These are phyloP conservation scores for Diarsia brunnea DNA, from an alignment of 2,888 invertebrate genomes.

Conservation along the genomic window DNA sequence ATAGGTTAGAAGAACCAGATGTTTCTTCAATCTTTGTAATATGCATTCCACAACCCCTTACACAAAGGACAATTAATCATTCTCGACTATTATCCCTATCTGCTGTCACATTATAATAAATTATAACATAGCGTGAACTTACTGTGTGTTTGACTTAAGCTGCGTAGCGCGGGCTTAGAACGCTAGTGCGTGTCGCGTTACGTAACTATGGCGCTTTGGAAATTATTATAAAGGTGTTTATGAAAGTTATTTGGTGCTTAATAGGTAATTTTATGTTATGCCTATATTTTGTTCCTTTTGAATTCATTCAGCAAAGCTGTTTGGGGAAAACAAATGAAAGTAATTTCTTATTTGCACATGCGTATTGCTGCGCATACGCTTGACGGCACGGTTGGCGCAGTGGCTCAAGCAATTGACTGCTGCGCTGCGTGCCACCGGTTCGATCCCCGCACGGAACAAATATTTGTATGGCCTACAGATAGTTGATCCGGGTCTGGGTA, in stretches of 20 bases:
- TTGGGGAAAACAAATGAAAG: too few relatives aligned
- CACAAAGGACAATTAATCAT: background rate
- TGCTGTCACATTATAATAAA: conserved; percentile 10
- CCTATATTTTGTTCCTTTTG: background rate
- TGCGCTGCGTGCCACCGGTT: too few relatives aligned
- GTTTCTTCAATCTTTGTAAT: too few relatives aligned
- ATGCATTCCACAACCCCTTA: background rate
- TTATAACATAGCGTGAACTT: conserved; percentile 14
- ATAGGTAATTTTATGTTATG: background rate
- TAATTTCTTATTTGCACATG: too few relatives aligned
- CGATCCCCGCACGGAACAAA: too few relatives aligned
- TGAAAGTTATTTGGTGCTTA: background rate
- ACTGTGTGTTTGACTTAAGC: background rate
- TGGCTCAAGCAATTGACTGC: too few relatives aligned
- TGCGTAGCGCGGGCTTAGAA: background rate
- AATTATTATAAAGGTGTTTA: background rate
- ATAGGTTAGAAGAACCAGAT: too few relatives aligned
- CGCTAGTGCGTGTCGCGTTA: conserved; percentile 1
- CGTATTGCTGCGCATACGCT: too few relatives aligned
- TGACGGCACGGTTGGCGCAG: too few relatives aligned
- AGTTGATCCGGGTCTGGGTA: too few relatives aligned
- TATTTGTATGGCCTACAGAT: too few relatives aligned
- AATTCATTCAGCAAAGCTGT: background rate
- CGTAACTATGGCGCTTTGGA: background rate
- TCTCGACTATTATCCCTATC: background rate